phyloP scores from a whole-genome alignment of 2,113 vertebrate species.

The Garra rufa region DNA sequence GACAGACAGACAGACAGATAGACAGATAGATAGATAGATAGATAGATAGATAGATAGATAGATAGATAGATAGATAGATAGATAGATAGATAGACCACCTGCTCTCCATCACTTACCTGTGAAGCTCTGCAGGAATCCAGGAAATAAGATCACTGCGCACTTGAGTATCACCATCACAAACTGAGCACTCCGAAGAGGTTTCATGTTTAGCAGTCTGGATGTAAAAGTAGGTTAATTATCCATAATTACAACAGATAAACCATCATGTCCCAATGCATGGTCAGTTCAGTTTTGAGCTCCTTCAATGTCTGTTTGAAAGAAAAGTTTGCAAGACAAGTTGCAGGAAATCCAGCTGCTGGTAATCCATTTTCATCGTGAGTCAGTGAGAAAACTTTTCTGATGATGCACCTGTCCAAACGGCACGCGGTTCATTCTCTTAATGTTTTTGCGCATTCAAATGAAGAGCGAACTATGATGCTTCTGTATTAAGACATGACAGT shows the following conservation, averaged over 20 bases:
- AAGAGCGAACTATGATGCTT: not conserved
- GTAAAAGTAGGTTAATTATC: not conserved
- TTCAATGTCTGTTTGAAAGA: slow-evolving; percentile 2
- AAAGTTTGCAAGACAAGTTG: not conserved
- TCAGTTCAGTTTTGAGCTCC: not conserved
- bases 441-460: not conserved
- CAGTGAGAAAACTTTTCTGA: not conserved
- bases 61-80: too few relatives aligned
- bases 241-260: slow-evolving; percentile 2
- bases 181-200: slow-evolving; percentile 10
- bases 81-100: too few relatives aligned
- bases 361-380: not conserved
- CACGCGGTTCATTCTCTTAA: not conserved
- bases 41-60: too few relatives aligned
- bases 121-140: slow-evolving; percentile 52
- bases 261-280: slow-evolving; percentile 18
- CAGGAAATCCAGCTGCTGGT: not conserved
- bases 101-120: slow-evolving; percentile 63
- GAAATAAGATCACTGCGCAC: slow-evolving; percentile 58
- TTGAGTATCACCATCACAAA: slow-evolving; percentile 57
- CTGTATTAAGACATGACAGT: not conserved
- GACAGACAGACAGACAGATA: too few relatives aligned
- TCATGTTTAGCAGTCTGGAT: slow-evolving; percentile 46
- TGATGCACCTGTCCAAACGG: slow-evolving; percentile 26
- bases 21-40: too few relatives aligned